Percentiles rank a stretch among this genome's conserved stretches.
phyloP scores from a whole-genome alignment of 2,888 invertebrate genomes.

The Lissonota sp. region DNA sequence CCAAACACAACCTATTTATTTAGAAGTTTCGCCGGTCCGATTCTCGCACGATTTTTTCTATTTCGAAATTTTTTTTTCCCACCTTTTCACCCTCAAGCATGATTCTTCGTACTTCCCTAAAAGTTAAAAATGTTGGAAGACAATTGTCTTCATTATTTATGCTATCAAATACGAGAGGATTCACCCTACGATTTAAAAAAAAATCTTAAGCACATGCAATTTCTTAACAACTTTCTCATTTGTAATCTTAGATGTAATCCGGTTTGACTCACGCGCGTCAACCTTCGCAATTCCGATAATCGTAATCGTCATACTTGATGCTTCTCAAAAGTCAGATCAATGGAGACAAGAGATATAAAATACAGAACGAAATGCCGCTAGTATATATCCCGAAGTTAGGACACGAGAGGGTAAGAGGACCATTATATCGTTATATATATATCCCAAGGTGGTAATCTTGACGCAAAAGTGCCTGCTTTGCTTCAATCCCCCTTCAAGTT shows the following conservation, averaged over 20 bases:
- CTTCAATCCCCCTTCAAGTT: slow-evolving; percentile 5
- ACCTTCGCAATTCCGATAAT: no score
- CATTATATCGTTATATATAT: slow-evolving; percentile 14
- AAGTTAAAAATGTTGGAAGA: slow-evolving; percentile 7
- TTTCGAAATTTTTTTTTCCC: background rate
- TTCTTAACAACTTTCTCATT: no score
- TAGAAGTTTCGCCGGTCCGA: background rate
- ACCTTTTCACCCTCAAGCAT: slow-evolving; percentile 1
- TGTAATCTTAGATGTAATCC: no score
- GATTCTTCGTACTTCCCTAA: background rate
- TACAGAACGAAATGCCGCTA: slow-evolving; percentile 1
- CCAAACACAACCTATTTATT: background rate
- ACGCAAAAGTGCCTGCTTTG: slow-evolving; percentile 8
- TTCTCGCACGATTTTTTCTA: background rate
- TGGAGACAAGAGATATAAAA: background rate
- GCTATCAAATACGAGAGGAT: background rate
- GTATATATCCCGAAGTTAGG: background rate
- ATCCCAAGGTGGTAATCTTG: background rate
- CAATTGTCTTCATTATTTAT: background rate
- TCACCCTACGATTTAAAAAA: background rate
- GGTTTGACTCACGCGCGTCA: no score
- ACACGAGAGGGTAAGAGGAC: background rate
- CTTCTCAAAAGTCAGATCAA: no score
- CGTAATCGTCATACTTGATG: no score
- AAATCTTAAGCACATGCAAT: no score